A percentile compares a stretch with the other conserved stretches of the same genome.
Conservation (phyloP, 2,888 invertebrate genomes). For the Callinectes sapidus region DNA sequence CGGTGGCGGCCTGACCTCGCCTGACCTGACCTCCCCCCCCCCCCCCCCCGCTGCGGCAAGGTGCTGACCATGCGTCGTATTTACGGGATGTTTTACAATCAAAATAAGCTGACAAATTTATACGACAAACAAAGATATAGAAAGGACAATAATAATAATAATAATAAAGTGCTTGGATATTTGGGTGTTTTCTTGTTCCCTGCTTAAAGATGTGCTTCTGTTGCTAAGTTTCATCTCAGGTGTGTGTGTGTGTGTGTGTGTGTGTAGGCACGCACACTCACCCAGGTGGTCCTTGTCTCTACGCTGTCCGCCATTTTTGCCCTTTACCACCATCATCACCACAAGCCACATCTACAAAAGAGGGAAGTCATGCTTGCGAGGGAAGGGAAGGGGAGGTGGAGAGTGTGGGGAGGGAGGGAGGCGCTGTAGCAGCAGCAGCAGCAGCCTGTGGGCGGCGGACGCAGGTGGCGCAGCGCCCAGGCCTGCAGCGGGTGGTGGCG, state of each 20-base stretch:
- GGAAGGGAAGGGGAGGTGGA: no score
- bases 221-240: not conserved
- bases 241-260: not conserved
- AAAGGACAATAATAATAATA: not conserved
- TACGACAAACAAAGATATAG: not conserved
- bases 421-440: not conserved
- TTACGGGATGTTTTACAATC: slow-evolving; percentile 11
- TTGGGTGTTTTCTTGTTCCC: not conserved
- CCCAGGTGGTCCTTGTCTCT: not conserved
- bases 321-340: not conserved
- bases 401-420: not conserved
- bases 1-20: not conserved
- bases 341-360: not conserved
- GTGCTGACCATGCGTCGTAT: not conserved
- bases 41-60: not conserved
- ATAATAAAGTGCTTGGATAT: slow-evolving; percentile 14
- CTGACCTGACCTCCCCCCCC: not conserved
- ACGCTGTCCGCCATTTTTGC: not conserved
- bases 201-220: not conserved
- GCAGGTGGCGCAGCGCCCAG: not conserved
- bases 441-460: no score
- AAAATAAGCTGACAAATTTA: slow-evolving; percentile 22
- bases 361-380: not conserved
- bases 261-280: not conserved
- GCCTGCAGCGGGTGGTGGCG: not conserved